Percentiles rank a stretch among this genome's conserved stretches.
Evolutionary conservation across 2,888 invertebrate genomes (phyloP).

Genomic region (Heterodera filipjevi): DNA sequence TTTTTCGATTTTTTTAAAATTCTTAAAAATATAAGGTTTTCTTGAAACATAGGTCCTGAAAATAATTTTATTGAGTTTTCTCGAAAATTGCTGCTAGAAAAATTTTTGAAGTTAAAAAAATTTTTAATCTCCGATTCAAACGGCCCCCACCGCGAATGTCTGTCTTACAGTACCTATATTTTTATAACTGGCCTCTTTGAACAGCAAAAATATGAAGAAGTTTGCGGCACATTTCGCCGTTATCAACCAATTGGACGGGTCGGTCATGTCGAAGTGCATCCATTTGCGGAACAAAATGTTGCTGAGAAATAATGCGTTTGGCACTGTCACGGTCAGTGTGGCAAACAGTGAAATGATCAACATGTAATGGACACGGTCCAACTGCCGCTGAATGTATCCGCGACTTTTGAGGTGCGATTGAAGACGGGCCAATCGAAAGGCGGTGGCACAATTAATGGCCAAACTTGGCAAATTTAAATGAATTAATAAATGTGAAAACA

Average conservation of each 20-base stretch:
- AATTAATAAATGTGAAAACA: neutral
- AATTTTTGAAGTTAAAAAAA: too few species aligned
- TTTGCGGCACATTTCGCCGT: conserved; percentile 36
- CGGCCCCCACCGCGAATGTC: too few species aligned
- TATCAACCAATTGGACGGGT: conserved; percentile 37
- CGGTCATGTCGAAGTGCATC: conserved; percentile 31
- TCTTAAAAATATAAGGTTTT: too few species aligned
- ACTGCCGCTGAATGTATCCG: conserved; percentile 32
- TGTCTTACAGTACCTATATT: too few species aligned
- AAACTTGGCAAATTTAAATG: conserved; percentile 13
- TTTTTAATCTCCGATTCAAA: too few species aligned
- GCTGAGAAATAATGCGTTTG: conserved; percentile 34
- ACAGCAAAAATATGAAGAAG: conserved; percentile 32
- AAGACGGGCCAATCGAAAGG: conserved; percentile 18
- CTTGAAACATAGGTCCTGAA: too few species aligned
- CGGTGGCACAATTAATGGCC: conserved; percentile 22
- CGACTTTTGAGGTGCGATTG: conserved; percentile 32
- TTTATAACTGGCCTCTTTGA: conserved; percentile 29
- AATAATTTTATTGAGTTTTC: too few species aligned
- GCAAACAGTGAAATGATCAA: conserved; percentile 40
- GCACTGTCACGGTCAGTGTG: conserved; percentile 38
- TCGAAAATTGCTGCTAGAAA: too few species aligned
- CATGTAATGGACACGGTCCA: conserved; percentile 40
- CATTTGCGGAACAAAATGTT: conserved; percentile 13
- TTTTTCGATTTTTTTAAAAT: too few species aligned